Conservation (phyloP, 2,113 vertebrate genomes). For the Falco punctatus region DNA sequence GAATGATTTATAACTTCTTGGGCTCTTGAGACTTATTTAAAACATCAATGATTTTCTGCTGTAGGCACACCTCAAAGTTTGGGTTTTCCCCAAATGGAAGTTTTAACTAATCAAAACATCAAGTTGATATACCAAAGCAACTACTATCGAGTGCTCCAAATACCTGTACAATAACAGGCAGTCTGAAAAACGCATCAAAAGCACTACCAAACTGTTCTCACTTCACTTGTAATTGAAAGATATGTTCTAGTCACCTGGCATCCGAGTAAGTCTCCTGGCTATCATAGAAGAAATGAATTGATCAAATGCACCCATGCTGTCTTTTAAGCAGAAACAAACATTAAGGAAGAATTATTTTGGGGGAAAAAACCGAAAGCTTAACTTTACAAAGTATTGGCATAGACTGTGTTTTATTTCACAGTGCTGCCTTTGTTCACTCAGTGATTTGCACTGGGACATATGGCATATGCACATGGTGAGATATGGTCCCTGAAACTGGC, state of each 20-base stretch:
- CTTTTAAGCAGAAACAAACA: background rate
- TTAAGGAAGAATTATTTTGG: background rate
- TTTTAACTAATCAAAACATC: conserved; percentile 36
- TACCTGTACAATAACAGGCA: background rate
- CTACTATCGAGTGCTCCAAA: background rate
- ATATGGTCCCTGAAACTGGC: background rate
- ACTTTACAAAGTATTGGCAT: too few species aligned
- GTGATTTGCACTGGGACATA: too few species aligned
- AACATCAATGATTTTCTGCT: conserved; percentile 9
- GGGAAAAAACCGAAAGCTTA: background rate
- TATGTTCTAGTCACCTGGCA: background rate
- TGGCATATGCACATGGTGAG: accelerated
- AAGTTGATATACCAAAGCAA: background rate
- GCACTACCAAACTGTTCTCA: background rate
- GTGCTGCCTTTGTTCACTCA: accelerated
- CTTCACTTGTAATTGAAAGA: background rate
- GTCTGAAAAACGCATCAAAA: background rate
- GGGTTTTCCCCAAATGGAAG: background rate
- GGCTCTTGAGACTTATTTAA: conserved; percentile 19
- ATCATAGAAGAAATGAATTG: background rate
- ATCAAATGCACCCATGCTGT: background rate
- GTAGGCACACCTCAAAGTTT: conserved; percentile 43
- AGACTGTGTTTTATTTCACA: accelerated
- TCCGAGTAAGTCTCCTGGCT: background rate
- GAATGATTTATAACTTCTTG: conserved; percentile 35